Conservation (phyloP, 2,888 invertebrate species). For the Drosophila niveifrons region DNA sequence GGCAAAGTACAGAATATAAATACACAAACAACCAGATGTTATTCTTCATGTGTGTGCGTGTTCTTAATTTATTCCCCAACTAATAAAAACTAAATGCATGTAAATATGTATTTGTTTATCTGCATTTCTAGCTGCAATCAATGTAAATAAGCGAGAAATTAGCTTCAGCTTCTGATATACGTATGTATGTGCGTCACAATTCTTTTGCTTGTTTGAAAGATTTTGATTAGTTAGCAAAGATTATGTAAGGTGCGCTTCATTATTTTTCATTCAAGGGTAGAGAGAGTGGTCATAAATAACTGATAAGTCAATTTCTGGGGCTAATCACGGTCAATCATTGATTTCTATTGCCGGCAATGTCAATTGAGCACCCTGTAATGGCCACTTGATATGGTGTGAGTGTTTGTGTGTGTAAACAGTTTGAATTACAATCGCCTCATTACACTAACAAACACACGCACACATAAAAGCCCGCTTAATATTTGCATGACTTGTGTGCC, state of each 20-base stretch:
- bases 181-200: background rate
- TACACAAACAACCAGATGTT: conserved; percentile 13
- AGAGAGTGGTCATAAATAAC: conserved; percentile 32
- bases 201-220: conserved; percentile 5
- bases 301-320: conserved; percentile 40
- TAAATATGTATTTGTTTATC: background rate
- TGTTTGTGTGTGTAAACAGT: conserved; percentile 44
- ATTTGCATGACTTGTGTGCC: conserved; percentile 44
- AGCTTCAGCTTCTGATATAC: background rate
- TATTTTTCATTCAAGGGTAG: conserved; percentile 9
- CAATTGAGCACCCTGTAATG: conserved; percentile 39
- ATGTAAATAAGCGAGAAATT: conserved; percentile 2
- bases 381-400: conserved; percentile 19
- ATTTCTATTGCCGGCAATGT: conserved; percentile 21
- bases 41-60: background rate
- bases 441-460: background rate
- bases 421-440: conserved; percentile 33
- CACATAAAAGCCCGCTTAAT: conserved; percentile 11
- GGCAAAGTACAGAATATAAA: conserved; percentile 60
- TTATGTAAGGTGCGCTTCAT: conserved; percentile 2
- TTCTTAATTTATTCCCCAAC: background rate
- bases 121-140: background rate
- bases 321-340: conserved; percentile 55
- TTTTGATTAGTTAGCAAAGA: background rate
- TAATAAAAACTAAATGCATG: background rate